Conservation (phyloP, 1,140 invertebrate genomes). For the Oedothorax gibbosus region DNA sequence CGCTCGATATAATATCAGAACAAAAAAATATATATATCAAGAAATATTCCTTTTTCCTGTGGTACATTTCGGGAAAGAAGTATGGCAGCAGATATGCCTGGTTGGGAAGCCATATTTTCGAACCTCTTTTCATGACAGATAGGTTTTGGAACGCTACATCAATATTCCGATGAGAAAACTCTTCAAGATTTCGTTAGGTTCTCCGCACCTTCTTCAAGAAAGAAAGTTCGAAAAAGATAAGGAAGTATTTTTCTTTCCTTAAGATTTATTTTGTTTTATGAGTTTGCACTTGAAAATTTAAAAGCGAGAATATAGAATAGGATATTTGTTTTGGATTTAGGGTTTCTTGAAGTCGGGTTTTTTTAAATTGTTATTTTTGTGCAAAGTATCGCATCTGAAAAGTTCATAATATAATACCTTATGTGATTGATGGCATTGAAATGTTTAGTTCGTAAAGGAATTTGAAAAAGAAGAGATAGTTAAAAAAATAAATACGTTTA, state of each 20-base stretch:
- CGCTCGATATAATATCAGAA: background rate
- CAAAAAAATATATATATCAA: background rate
- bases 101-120: constrained; percentile 5
- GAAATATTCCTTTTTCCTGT: constrained; percentile 17
- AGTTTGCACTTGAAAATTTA: background rate
- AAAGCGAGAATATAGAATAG: background rate
- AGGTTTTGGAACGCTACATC: constrained; percentile 14
- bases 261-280: constrained; percentile 14
- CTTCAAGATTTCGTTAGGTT: constrained; percentile 42
- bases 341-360: background rate
- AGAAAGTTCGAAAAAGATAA: background rate
- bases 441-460: no score
- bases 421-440: no score
- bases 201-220: background rate
- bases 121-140: constrained; percentile 23
- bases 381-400: no score
- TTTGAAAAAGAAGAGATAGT: no score
- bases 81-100: background rate
- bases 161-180: constrained; percentile 42
- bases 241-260: background rate
- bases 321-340: background rate
- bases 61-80: background rate
- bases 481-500: no score
- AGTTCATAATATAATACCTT: no score
- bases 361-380: no score